Conservation (phyloP, 2,888 invertebrate genomes). For the Microctonus aethiopoides region DNA sequence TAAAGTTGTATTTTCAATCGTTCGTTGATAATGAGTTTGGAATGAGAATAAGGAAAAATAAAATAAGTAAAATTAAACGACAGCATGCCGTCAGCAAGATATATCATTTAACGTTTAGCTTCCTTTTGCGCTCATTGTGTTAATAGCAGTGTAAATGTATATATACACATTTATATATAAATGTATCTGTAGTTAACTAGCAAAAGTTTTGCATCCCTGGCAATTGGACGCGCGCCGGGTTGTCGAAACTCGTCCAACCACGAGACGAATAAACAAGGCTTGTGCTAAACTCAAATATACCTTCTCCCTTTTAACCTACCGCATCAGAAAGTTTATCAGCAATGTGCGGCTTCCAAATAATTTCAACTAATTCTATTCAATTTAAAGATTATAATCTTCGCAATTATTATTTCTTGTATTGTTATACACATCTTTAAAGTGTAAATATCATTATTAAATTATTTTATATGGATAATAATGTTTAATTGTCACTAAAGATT, state of each 20-base stretch:
- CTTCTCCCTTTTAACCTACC: not conserved
- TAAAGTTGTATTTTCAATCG: too few species aligned
- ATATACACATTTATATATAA: not conserved
- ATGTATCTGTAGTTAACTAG: not conserved
- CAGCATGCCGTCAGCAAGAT: too few species aligned
- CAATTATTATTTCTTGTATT: too few species aligned
- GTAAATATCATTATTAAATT: too few species aligned
- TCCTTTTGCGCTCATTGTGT: not conserved
- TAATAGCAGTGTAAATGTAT: not conserved
- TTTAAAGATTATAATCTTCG: slow-evolving; percentile 5
- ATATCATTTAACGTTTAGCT: not conserved
- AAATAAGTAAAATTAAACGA: not conserved
- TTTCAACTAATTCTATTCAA: slow-evolving; percentile 11
- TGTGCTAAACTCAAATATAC: not conserved
- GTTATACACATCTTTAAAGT: too few species aligned
- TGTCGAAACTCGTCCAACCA: slow-evolving; percentile 25
- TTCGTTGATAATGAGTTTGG: not conserved
- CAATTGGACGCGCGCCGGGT: slow-evolving; percentile 15
- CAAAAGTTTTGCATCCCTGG: slow-evolving; percentile 26
- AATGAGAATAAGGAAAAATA: not conserved
- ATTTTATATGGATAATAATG: too few species aligned
- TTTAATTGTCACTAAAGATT: too few species aligned
- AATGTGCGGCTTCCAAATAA: not conserved
- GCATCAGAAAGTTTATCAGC: not conserved
- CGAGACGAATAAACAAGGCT: slow-evolving; percentile 26